These are phyloP conservation scores for Leptopilina myrica DNA, from an alignment of 2,888 invertebrate genomes.

Conservation along the genomic window DNA sequence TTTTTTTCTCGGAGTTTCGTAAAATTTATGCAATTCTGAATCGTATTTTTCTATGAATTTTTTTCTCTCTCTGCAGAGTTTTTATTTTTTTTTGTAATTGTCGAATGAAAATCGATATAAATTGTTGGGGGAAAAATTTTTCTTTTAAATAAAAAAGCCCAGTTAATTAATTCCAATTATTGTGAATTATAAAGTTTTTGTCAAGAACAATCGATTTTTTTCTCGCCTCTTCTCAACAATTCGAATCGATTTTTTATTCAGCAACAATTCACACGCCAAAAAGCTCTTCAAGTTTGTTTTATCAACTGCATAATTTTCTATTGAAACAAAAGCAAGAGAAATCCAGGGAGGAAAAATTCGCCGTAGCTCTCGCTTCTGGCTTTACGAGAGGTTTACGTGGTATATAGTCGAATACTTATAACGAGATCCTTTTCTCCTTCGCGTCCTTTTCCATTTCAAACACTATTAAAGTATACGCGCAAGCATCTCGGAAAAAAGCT, in stretches of 20 bases:
- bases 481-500: slow-evolving; percentile 34
- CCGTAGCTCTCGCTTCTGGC: slow-evolving; percentile 25
- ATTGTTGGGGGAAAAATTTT: too few species aligned
- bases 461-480: slow-evolving; percentile 26
- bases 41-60: too few species aligned
- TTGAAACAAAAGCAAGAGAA: slow-evolving; percentile 24
- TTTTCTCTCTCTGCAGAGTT: too few species aligned
- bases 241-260: slow-evolving; percentile 15
- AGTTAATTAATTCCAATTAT: not conserved
- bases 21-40: too few species aligned
- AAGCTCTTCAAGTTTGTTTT: slow-evolving; percentile 22
- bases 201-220: not conserved
- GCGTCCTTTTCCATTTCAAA: slow-evolving; percentile 5
- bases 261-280: slow-evolving; percentile 17
- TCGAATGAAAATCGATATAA: too few species aligned
- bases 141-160: too few species aligned
- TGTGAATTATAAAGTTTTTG: not conserved
- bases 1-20: too few species aligned
- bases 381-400: slow-evolving; percentile 26
- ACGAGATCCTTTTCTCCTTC: slow-evolving; percentile 38
- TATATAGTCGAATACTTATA: slow-evolving; percentile 19
- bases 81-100: too few species aligned
- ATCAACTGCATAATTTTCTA: slow-evolving; percentile 33
- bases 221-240: not conserved
- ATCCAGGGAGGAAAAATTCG: slow-evolving; percentile 32